Evolutionary conservation across 2,797 vertebrate species (phyloP).

Genomic region (Propithecus perrieri): DNA sequence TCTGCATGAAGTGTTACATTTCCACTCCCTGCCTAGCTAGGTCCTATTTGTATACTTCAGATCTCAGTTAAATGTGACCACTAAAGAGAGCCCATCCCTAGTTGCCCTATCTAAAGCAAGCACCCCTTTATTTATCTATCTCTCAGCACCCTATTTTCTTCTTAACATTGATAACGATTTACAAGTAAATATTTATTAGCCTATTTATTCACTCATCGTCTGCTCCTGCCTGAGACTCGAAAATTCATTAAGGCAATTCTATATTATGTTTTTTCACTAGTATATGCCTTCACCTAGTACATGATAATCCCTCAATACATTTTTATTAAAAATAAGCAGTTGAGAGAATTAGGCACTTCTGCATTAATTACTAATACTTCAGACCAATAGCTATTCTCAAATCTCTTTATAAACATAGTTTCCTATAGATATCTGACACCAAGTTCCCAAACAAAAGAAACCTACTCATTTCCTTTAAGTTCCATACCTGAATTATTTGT

Average conservation of each 20-base stretch:
- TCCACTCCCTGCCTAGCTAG: not conserved
- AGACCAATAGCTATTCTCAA: not conserved
- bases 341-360: slow-evolving; percentile 27
- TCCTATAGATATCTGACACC: not conserved
- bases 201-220: not conserved
- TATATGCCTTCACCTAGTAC: not conserved
- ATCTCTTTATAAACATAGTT: not conserved
- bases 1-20: not conserved
- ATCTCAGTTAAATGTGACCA: not conserved
- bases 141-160: not conserved
- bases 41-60: not conserved
- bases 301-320: not conserved
- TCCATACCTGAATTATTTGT: slow-evolving; percentile 10
- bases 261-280: not conserved
- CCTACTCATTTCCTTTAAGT: not conserved
- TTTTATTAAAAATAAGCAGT: slow-evolving; percentile 11
- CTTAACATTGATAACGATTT: not conserved
- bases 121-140: not conserved
- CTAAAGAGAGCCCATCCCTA: not conserved
- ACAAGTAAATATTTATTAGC: not conserved
- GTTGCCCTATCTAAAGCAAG: not conserved
- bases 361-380: not conserved
- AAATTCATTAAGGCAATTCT: slow-evolving; percentile 48
- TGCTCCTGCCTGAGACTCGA: not conserved
- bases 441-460: slow-evolving; percentile 1